Evolutionary conservation across 2,113 vertebrate genomes (phyloP).

Genomic region (Acinonyx jubatus): DNA sequence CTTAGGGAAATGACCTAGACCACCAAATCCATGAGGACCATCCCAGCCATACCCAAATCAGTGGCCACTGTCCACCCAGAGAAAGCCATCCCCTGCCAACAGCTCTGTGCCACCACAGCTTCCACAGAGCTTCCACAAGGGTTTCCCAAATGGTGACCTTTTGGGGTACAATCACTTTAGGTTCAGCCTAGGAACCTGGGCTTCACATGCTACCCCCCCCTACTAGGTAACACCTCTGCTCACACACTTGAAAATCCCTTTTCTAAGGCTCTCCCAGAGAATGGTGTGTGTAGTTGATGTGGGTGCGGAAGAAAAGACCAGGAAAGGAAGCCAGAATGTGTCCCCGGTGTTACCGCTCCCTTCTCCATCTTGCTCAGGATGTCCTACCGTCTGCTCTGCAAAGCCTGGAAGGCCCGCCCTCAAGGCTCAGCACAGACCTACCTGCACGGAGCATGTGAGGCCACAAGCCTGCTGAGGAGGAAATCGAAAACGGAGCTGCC

Average conservation of each 20-base stretch:
- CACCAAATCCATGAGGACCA: neutral
- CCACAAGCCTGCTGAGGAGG: neutral
- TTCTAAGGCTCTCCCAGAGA: neutral
- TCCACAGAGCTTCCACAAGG: accelerated
- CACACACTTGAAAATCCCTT: neutral
- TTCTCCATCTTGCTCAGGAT: neutral
- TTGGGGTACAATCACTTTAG: neutral
- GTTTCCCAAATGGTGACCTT: neutral
- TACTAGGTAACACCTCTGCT: neutral
- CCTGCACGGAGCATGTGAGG: accelerated
- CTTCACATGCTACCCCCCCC: neutral
- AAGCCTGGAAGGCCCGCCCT: neutral
- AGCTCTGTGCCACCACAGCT: neutral
- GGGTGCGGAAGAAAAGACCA: neutral
- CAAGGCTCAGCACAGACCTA: neutral
- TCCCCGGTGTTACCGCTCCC: neutral
- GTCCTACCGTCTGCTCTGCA: neutral
- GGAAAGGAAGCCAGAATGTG: neutral
- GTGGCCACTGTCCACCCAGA: accelerated
- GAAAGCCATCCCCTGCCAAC: accelerated
- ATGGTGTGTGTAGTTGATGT: neutral
- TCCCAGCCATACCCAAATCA: neutral
- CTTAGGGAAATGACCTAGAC: neutral
- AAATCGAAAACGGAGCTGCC: accelerated
- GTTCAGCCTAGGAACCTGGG: too few relatives aligned